phyloP scores from a whole-genome alignment of 2,888 invertebrate genomes.

The Spodoptera exigua region DNA sequence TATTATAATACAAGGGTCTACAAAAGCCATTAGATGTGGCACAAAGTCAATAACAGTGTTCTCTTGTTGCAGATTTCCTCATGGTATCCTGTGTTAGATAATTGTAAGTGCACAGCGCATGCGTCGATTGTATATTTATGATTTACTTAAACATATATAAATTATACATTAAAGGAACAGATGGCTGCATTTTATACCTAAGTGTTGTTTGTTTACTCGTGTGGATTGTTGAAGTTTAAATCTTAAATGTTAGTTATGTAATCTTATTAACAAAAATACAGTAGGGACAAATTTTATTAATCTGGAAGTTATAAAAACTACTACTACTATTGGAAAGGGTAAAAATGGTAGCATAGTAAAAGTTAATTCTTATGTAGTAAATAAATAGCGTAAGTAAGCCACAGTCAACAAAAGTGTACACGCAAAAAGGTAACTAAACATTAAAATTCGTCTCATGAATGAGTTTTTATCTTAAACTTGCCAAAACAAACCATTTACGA shows the following conservation, averaged over 20 bases:
- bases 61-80: constrained; percentile 69
- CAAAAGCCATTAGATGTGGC: constrained; percentile 29
- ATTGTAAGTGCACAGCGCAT: constrained; percentile 64
- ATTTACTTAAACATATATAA: constrained; percentile 17
- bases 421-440: no score
- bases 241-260: no score
- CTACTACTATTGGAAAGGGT: no score
- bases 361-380: no score
- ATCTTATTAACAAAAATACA: no score
- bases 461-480: constrained; percentile 11
- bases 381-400: no score
- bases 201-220: no score
- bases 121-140: not conserved
- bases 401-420: no score
- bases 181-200: constrained; percentile 17
- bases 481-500: constrained; percentile 36
- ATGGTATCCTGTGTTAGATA: constrained; percentile 68
- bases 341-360: no score
- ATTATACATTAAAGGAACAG: constrained; percentile 37
- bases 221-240: no score
- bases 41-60: constrained; percentile 27
- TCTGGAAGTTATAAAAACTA: no score
- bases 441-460: not conserved
- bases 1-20: constrained; percentile 23
- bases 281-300: no score